These are phyloP conservation scores for Phalloptychus januarius DNA, from an alignment of 2,797 vertebrate species.

Conservation along the genomic window DNA sequence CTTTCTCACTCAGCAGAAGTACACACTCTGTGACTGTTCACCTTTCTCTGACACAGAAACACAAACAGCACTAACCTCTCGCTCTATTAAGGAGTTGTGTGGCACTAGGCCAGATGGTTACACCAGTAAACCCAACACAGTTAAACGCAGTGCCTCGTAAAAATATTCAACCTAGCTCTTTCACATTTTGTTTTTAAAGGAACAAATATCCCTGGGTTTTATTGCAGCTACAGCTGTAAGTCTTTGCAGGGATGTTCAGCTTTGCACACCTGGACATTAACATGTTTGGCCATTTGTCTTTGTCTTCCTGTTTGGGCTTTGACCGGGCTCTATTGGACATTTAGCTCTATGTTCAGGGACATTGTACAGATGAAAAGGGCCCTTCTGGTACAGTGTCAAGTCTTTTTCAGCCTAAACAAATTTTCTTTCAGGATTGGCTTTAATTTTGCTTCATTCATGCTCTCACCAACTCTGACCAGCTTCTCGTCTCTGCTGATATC, in stretches of 20 bases:
- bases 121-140: constrained; percentile 3
- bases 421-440: neutral
- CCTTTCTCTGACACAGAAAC: constrained; percentile 77
- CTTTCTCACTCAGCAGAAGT: constrained; percentile 53
- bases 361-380: neutral
- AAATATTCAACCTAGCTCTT: neutral
- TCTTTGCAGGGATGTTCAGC: neutral
- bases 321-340: neutral
- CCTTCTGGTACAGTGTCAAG: neutral
- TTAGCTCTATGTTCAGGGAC: neutral
- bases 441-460: neutral
- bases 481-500: neutral
- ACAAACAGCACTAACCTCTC: constrained; percentile 74
- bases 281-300: neutral
- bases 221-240: neutral
- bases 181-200: neutral
- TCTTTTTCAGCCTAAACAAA: neutral
- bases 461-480: neutral
- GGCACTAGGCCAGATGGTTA: constrained; percentile 32
- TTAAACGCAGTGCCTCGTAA: neutral
- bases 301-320: neutral
- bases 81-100: constrained; percentile 49
- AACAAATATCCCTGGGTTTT: neutral
- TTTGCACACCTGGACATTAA: neutral
- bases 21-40: constrained; percentile 43